Percentiles rank a stretch among this genome's conserved stretches.
phyloP scores from a whole-genome alignment of 2,888 invertebrate species.

The Gandaritis pyraliata region DNA sequence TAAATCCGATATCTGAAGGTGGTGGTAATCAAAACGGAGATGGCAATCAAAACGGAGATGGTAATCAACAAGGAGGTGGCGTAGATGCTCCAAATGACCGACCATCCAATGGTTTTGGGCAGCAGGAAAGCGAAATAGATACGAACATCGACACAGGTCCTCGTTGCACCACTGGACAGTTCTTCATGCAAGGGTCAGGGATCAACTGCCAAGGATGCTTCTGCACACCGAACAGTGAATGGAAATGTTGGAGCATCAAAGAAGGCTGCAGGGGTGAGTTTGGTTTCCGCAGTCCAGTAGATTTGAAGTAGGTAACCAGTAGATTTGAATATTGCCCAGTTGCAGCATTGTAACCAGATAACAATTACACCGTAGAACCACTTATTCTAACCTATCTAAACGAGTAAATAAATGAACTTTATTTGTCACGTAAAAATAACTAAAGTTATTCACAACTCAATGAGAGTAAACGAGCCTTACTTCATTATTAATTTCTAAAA shows the following conservation, averaged over 20 bases:
- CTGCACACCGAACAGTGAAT: slow-evolving; percentile 12
- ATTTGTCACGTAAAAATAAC: no score
- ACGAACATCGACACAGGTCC: slow-evolving; percentile 17
- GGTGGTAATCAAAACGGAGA: neutral
- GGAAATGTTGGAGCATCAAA: slow-evolving; percentile 25
- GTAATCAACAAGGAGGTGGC: neutral
- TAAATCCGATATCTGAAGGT: no score
- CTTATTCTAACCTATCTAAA: no score
- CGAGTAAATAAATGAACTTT: no score
- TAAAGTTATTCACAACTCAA: no score
- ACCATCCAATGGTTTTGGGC: neutral
- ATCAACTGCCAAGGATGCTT: slow-evolving; percentile 20
- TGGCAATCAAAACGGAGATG: neutral
- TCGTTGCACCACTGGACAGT: slow-evolving; percentile 11
- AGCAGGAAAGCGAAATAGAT: neutral
- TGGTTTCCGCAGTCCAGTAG: neutral
- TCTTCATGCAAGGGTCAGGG: slow-evolving; percentile 6
- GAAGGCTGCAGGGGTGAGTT: slow-evolving; percentile 15
- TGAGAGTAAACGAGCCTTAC: no score
- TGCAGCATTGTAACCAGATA: no score
- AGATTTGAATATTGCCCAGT: no score
- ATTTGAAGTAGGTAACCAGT: no score
- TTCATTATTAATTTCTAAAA: no score
- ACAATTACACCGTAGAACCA: no score
- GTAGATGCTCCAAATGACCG: neutral